Conservation (phyloP, 2,113 vertebrate species). For the Hemiscyllium ocellatum region DNA sequence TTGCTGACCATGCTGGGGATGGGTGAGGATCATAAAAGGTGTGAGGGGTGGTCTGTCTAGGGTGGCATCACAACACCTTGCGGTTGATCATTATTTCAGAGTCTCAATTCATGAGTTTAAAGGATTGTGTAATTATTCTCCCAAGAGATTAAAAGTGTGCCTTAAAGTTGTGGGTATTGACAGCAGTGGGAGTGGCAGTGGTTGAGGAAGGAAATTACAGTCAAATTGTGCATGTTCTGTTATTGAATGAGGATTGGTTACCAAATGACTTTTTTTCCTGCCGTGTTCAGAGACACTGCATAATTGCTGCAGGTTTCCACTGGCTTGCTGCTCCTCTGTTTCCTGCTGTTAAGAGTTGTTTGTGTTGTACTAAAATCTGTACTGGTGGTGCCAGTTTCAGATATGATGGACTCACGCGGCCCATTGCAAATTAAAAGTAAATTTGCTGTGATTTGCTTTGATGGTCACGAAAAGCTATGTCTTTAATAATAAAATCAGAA, state of each 20-base stretch:
- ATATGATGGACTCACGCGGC: neutral
- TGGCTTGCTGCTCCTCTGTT: neutral
- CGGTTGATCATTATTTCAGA: neutral
- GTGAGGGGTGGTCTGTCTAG: neutral
- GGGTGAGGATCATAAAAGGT: too few species aligned
- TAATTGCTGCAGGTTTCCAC: neutral
- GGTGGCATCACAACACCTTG: neutral
- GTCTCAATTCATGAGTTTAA: neutral
- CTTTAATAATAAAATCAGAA: neutral
- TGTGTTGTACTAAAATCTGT: neutral
- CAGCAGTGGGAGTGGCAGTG: neutral
- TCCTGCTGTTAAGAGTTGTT: neutral
- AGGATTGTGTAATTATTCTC: neutral
- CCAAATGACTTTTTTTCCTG: neutral
- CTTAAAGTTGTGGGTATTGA: neutral
- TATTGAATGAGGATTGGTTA: neutral
- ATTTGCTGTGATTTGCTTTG: slow-evolving; percentile 2
- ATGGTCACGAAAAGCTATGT: neutral
- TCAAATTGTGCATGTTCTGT: neutral
- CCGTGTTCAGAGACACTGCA: neutral
- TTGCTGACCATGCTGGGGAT: neutral
- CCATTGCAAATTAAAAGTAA: neutral
- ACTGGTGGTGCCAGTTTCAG: neutral
- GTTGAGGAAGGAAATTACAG: neutral
- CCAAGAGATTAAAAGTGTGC: neutral